phyloP scores from a whole-genome alignment of 2,888 invertebrate genomes.

The Osedax frankpressi region DNA sequence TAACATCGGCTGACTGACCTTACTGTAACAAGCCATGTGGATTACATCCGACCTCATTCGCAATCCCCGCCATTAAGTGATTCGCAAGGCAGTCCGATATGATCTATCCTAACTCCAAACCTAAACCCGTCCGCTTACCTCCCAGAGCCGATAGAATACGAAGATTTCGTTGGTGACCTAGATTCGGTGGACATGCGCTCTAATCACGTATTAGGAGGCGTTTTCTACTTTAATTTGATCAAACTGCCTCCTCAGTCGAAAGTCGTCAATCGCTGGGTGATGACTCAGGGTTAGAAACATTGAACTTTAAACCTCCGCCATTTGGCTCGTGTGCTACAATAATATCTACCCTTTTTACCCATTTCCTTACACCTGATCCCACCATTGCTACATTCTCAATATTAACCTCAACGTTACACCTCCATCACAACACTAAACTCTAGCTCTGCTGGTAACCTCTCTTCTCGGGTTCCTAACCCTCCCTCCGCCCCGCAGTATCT shows the following conservation, averaged over 20 bases:
- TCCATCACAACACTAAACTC: no score
- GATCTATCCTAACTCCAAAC: no score
- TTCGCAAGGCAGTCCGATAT: no score
- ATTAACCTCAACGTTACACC: no score
- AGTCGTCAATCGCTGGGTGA: slow-evolving; percentile 36
- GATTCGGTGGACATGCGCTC: slow-evolving; percentile 42
- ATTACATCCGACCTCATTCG: no score
- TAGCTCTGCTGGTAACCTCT: no score
- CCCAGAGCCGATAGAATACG: slow-evolving; percentile 39
- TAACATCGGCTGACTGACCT: no score
- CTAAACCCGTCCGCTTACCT: no score
- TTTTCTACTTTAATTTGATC: slow-evolving; percentile 41
- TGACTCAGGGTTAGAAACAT: slow-evolving; percentile 33
- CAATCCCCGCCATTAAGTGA: no score
- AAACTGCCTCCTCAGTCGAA: slow-evolving; percentile 45
- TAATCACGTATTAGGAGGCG: slow-evolving; percentile 39
- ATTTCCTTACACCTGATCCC: background rate
- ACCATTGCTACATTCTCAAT: background rate
- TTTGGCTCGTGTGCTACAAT: background rate
- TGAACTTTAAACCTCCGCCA: no score
- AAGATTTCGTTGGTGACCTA: slow-evolving; percentile 44
- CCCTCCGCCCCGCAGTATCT: background rate
- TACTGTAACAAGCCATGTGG: no score
- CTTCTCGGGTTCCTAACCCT: no score
- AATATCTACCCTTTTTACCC: background rate